These are phyloP conservation scores for Macrotus californicus DNA, from an alignment of 2,113 vertebrate genomes.

Conservation along the genomic window DNA sequence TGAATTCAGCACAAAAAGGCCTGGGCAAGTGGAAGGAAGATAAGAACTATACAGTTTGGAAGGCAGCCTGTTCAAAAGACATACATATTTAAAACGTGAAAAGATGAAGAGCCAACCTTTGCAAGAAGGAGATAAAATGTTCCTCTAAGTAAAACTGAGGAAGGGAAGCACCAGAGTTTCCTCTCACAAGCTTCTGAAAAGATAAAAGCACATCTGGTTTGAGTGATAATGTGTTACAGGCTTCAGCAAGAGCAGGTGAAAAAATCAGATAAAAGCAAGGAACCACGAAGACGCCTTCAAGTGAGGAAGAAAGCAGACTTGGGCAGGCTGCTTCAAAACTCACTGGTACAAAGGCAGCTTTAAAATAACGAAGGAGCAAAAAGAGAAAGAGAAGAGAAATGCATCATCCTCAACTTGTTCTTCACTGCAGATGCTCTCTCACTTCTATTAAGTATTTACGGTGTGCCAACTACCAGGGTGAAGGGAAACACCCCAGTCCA, in stretches of 20 bases:
- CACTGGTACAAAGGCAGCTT: background rate
- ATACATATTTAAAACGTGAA: constrained; percentile 15
- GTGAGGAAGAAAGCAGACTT: background rate
- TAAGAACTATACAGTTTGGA: constrained; percentile 4
- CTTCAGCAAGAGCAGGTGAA: constrained; percentile 10
- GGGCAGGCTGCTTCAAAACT: background rate
- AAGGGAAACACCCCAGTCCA: background rate
- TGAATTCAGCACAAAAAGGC: background rate
- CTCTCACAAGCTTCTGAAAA: background rate
- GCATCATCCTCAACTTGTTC: background rate
- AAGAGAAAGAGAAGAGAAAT: background rate
- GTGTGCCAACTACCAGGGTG: background rate
- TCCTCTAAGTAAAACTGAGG: background rate
- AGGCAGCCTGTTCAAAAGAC: constrained; percentile 23
- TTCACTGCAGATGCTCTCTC: background rate
- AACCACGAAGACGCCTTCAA: background rate
- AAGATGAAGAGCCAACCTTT: constrained; percentile 14
- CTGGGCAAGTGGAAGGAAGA: background rate
- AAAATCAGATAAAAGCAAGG: constrained; percentile 38
- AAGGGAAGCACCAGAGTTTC: constrained; percentile 20
- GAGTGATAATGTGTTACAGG: constrained; percentile 28
- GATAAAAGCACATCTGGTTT: constrained; percentile 41
- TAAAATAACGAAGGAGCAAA: background rate
- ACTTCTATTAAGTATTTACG: background rate
- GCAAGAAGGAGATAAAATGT: constrained; percentile 29